phyloP scores from a whole-genome alignment of 2,797 vertebrate genomes.

The Pangasius macronema region DNA sequence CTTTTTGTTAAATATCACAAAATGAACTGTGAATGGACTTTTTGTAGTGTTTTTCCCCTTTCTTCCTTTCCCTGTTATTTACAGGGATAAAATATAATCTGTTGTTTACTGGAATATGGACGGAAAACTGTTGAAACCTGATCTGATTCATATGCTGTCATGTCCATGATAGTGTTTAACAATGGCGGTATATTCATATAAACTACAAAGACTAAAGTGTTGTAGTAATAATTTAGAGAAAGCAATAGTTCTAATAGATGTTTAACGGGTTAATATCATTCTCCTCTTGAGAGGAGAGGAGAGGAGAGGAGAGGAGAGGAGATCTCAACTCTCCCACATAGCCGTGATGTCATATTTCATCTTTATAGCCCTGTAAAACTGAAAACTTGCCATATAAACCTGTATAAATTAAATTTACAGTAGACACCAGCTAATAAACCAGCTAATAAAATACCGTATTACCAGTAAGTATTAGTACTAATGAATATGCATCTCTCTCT shows the following conservation, averaged over 20 bases:
- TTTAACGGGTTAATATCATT: background rate
- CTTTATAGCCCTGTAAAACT: constrained; percentile 42
- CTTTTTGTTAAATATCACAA: constrained; percentile 2
- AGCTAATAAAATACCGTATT: constrained; percentile 23
- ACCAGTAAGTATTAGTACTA: background rate
- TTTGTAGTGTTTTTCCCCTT: background rate
- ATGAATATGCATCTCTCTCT: constrained; percentile 8
- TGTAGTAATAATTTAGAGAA: background rate
- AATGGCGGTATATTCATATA: background rate
- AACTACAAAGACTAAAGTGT: background rate
- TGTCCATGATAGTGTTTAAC: background rate
- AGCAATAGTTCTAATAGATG: background rate
- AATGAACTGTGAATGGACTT: constrained; percentile 13
- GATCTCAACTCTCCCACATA: background rate
- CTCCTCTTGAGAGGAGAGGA: no score
- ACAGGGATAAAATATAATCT: background rate
- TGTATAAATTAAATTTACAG: constrained; percentile 5
- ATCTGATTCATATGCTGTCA: background rate
- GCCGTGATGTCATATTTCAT: constrained; percentile 3
- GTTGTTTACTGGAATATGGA: background rate
- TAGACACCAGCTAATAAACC: constrained; percentile 5
- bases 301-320: no score
- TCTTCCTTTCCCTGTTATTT: constrained; percentile 1
- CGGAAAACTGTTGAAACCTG: background rate
- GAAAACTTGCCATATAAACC: constrained; percentile 17